Conservation (phyloP, 2,888 invertebrate genomes). For the Pyrochroa serraticornis region DNA sequence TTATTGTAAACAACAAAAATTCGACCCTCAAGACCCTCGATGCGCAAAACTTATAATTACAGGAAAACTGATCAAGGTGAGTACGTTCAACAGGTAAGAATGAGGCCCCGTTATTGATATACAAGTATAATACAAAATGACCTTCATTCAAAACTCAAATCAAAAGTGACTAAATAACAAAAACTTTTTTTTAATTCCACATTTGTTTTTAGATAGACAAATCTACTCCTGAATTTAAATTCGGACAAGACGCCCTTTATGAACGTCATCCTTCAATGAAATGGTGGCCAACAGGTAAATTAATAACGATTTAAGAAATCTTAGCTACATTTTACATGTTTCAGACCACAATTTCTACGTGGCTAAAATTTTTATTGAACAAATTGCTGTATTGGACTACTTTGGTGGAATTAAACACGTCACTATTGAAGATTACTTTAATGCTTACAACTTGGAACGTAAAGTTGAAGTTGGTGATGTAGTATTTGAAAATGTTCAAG, state of each 20-base stretch:
- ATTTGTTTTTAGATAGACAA: slow-evolving; percentile 38
- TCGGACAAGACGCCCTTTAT: slow-evolving; percentile 63
- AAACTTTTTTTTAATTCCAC: background rate
- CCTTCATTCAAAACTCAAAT: background rate
- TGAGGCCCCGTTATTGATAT: no score
- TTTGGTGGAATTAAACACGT: slow-evolving; percentile 82
- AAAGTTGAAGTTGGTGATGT: background rate
- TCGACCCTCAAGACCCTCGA: slow-evolving; percentile 78
- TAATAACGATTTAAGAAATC: slow-evolving; percentile 5
- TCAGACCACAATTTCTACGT: slow-evolving; percentile 82
- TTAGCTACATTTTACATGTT: slow-evolving; percentile 38
- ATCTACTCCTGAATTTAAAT: slow-evolving; percentile 39
- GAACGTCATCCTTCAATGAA: slow-evolving; percentile 74
- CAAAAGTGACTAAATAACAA: slow-evolving; percentile 1
- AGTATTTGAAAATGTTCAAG: slow-evolving; percentile 1
- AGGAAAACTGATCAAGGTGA: slow-evolving; percentile 70
- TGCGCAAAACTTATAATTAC: slow-evolving; percentile 75
- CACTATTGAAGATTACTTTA: slow-evolving; percentile 65
- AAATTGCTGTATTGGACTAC: slow-evolving; percentile 78
- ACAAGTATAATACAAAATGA: no score
- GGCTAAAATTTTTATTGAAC: slow-evolving; percentile 74
- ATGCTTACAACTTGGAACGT: slow-evolving; percentile 23
- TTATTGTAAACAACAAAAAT: slow-evolving; percentile 67
- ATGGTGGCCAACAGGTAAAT: slow-evolving; percentile 67
- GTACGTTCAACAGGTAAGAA: no score